Conservation (phyloP, 2,888 invertebrate genomes). For the Eristalis pertinax region DNA sequence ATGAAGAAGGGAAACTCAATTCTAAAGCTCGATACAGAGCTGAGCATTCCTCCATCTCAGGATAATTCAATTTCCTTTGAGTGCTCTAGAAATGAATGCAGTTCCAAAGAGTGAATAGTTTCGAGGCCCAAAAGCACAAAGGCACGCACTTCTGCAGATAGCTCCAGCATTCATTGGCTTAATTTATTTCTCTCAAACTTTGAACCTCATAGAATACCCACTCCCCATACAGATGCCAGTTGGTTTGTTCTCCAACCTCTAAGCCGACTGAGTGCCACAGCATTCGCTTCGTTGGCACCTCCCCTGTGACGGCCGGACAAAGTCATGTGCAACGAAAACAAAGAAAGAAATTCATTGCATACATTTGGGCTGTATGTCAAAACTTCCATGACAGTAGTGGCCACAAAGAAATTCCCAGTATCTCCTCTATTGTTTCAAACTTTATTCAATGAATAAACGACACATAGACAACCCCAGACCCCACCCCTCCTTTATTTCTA, state of each 20-base stretch:
- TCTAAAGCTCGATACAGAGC: too few relatives aligned
- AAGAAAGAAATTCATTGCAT: background rate
- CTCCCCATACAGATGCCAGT: background rate
- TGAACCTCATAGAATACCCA: background rate
- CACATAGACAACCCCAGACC: background rate
- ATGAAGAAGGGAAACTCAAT: too few relatives aligned
- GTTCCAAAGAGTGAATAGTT: background rate
- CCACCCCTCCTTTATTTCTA: too few relatives aligned
- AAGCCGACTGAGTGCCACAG: background rate
- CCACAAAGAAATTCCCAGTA: background rate
- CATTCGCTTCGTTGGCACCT: too few relatives aligned
- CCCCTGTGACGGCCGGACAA: too few relatives aligned
- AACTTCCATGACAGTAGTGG: background rate
- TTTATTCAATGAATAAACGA: background rate
- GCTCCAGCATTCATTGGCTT: background rate
- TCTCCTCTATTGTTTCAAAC: background rate
- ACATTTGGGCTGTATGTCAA: background rate
- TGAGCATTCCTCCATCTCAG: too few relatives aligned
- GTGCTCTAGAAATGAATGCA: background rate
- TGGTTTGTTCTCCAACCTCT: background rate
- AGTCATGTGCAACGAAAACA: background rate
- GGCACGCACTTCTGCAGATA: background rate
- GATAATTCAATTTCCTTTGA: background rate
- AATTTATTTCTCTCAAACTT: background rate
- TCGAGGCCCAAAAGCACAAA: background rate